Evolutionary conservation across 2,797 vertebrate species (phyloP).

Genomic region (Eutrigla gurnardus): DNA sequence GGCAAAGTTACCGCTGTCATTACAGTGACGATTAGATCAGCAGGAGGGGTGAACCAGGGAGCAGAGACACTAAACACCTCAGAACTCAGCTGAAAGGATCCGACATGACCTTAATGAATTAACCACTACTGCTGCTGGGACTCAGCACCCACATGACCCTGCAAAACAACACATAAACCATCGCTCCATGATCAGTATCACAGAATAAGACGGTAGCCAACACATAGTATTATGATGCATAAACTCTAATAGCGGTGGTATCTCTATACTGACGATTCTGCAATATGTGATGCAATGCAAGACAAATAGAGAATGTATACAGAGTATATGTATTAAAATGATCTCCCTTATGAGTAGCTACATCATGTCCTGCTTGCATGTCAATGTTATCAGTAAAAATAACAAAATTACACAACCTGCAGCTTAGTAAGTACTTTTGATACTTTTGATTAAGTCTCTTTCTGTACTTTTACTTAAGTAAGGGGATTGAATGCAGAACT

Average conservation of each 20-base stretch:
- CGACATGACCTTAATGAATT: slow-evolving; percentile 42
- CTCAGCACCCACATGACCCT: slow-evolving; percentile 25
- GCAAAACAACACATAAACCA: slow-evolving; percentile 11
- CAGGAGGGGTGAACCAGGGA: slow-evolving; percentile 62
- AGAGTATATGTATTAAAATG: neutral
- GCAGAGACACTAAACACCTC: slow-evolving; percentile 55
- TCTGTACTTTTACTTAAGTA: neutral
- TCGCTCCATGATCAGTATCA: neutral
- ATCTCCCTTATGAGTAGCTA: neutral
- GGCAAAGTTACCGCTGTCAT: slow-evolving; percentile 76
- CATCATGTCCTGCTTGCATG: too few relatives aligned
- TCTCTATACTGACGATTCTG: neutral
- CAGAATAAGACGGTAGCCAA: neutral
- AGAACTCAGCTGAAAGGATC: slow-evolving; percentile 44
- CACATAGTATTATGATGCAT: neutral
- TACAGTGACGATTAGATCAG: slow-evolving; percentile 70
- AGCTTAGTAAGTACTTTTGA: neutral
- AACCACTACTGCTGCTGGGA: slow-evolving; percentile 20
- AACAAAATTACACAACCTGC: neutral
- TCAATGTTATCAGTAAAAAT: too few relatives aligned
- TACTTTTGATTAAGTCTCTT: neutral
- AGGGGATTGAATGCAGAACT: neutral
- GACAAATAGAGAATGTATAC: neutral
- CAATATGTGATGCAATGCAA: neutral
- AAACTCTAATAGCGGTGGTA: neutral